Base-by-base conservation (phyloP, 2,797 vertebrate species). In the Rhinichthys osculus region DNA sequence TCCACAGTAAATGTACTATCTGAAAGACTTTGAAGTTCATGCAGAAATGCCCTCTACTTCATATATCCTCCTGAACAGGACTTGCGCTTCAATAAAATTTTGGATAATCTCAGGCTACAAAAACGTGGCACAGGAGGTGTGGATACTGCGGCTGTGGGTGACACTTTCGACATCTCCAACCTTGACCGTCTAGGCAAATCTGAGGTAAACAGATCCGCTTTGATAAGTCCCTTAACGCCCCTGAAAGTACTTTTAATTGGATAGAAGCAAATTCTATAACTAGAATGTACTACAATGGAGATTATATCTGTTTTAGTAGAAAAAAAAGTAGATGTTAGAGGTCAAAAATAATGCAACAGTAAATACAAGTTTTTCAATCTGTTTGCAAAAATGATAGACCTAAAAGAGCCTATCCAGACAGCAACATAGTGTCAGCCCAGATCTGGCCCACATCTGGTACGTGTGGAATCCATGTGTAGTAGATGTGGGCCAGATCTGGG, bases 41-140 rank as follows among this genome's bases (percentile, higher is more conserved):
- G 23, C 23, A 62, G 33, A 27, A 47, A 30, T 21, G 27, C 21
- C 5, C 30, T 50, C 11, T 72, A 21, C 35, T 72, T 74, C 1
- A 3, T 81, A 52, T 86, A 33, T 54, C 85, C 0, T 83, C 87
- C 66, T 19, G 81, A 85, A 82, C 86, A 96, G 96, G 96, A 96
- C 23, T 91, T 94, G 0, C 94, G 95, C 40, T 96, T 96, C 88
- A 85, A 91, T 59, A 96, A 96, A 89, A 96, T 97, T 90, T 92
- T 97, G 92, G 96, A 96, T 84, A 96, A 96, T 85, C 90, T 97
- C 87, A 90, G 96, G 16, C 94, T 97, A 76, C 96, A 97, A 89
- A 97, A 96, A 86, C 95, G 96, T 4, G 96, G 96, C 82, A 97
- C 96, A 0, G 96, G 96, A 0, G 96, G 96, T 0, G 96, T 96